Evolutionary conservation across 2,113 vertebrate species (phyloP), one percentile per base, ranked within the genome.

Genomic region (Aegithalos caudatus): DNA sequence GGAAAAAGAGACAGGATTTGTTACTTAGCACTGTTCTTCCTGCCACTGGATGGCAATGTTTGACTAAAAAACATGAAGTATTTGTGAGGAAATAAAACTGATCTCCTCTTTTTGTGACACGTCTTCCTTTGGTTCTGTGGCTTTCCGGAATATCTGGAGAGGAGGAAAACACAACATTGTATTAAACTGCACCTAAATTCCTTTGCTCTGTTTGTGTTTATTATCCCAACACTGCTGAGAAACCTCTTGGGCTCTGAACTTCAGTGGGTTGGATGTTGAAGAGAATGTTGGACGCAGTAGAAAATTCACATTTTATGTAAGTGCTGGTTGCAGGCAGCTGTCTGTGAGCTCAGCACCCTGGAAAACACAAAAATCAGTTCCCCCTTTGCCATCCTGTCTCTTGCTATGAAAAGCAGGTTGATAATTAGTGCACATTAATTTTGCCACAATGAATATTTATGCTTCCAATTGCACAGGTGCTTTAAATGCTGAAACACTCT

Each of bases 1-100:
- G n/a, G 25, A 3, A 71, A 24, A 48, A 48, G 12, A 40, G 48
- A 9, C 18, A 53, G 29, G 21, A 42, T 91, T 64, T 86, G 33
- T 80, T 54, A 20, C 15, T 0, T 54, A 74, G 40, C 67, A 4
- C 21, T 2, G 9, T 9, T 86, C 47, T 40, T 93, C 22, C 18
- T 56, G 71, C 96, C 97, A 93, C 92, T 92, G 92, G 97, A 93
- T 97, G 97, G 97, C 97, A 95, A 85, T 96, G 20, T 97, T 95
- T 76, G 93, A 92, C 73, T 66, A 56, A 42, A 88, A 90, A 91
- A 62, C 38, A 12, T 11, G 8, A 58, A 60, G 2, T 7, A 6
- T 17, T 11, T 10, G 5, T 3, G 56, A 19, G 28, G 31, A 5
- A 67, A 21, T 44, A 14, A 54, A 60, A 25, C 8, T 1, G 7